These are phyloP conservation scores for Mastomys natalensis DNA, from an alignment of 2,113 vertebrate species.

Conservation along the genomic window DNA sequence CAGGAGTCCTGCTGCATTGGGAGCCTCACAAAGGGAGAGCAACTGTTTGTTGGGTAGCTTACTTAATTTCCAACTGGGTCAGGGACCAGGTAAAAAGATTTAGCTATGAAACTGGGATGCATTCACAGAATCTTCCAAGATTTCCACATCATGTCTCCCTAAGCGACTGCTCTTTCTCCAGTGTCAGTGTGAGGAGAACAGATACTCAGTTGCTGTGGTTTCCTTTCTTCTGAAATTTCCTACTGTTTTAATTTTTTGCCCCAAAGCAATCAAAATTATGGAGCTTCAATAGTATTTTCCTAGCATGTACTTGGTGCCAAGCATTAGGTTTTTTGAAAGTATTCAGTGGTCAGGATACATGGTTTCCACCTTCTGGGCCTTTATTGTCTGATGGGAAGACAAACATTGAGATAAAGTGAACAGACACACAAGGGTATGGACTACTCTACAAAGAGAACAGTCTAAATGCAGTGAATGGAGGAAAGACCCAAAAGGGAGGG, in stretches of 20 bases:
- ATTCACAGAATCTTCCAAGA: background rate
- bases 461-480: background rate
- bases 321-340: background rate
- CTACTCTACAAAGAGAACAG: background rate
- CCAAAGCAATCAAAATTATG: background rate
- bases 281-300: background rate
- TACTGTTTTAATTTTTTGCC: slow-evolving; percentile 22
- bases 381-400: background rate
- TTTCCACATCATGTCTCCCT: background rate
- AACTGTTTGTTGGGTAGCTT: background rate
- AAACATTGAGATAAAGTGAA: background rate
- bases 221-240: slow-evolving; percentile 21
- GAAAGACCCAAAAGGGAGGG: background rate
- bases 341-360: background rate
- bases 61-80: background rate
- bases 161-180: background rate
- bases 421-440: background rate
- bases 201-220: background rate
- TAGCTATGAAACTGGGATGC: background rate
- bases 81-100: background rate
- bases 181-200: background rate
- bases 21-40: background rate
- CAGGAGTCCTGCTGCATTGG: background rate
- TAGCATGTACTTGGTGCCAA: background rate
- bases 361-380: background rate